Conservation (phyloP, 1,140 invertebrate species). For the Cheumatopsyche charites region DNA sequence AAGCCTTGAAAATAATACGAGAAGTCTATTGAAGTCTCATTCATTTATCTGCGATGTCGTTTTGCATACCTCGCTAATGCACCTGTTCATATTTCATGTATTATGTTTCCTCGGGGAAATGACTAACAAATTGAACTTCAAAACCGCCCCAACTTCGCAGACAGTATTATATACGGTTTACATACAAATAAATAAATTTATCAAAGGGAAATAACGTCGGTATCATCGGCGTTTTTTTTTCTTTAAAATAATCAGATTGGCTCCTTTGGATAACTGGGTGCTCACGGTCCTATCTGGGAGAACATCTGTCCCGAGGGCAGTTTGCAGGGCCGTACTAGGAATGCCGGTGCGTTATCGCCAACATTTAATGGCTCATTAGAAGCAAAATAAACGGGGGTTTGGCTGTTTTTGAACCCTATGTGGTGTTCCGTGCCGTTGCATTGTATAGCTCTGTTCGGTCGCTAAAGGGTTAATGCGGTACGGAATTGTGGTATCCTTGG, state of each 20-base stretch:
- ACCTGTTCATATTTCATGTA: slow-evolving; percentile 14
- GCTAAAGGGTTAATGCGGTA: slow-evolving; percentile 17
- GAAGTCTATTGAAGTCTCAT: no score
- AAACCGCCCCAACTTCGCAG: background rate
- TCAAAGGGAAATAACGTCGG: background rate
- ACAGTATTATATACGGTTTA: background rate
- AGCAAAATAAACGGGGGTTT: no score
- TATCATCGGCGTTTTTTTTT: background rate
- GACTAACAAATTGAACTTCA: no score
- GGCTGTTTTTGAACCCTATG: no score
- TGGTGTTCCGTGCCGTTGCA: no score
- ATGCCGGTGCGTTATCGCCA: slow-evolving; percentile 22
- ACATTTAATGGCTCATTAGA: slow-evolving; percentile 24
- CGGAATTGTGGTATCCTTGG: background rate
- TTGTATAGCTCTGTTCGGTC: background rate
- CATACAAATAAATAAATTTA: background rate
- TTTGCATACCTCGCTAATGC: background rate
- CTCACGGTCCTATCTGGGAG: slow-evolving; percentile 9
- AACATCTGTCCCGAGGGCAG: slow-evolving; percentile 5
- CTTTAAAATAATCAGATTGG: slow-evolving; percentile 7
- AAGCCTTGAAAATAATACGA: no score
- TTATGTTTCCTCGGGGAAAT: background rate
- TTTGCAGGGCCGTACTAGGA: slow-evolving; percentile 7
- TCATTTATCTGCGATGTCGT: no score
- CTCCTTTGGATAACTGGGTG: background rate